Base-by-base conservation (phyloP, 2,797 vertebrate species). In the Pipistrellus pygmaeus region DNA sequence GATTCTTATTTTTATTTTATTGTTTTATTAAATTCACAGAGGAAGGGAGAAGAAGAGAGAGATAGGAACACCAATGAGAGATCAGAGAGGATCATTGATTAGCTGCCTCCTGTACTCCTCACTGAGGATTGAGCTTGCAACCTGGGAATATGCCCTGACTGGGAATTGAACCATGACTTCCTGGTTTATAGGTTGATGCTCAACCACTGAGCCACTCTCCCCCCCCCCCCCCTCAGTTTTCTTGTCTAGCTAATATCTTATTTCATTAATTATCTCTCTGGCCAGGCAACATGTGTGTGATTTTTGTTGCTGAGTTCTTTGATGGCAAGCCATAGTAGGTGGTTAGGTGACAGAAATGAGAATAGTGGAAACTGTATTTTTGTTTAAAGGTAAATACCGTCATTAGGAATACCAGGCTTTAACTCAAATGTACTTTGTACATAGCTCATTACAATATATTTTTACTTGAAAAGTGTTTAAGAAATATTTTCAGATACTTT, bases 301-400 rank as follows among this genome's bases (percentile, higher is more conserved):
- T 13, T 73, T 90, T 90, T 81, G 14, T 12, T 73, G 64, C 35
- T 77, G 30, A 92, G 3, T 64, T 72, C 32, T 93, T 92, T 72
- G 35, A 62, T 77, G 53, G 23, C 32, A 83, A 73, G 41, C 68
- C 17, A 77, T 46, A 88, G 21, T 57, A 82, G 13, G 7, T 75
- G 82, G 1, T 27, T 85, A 82, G 27, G 60, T 86, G 41, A 48
- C 21, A 55, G 51, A 85, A 81, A 15, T 83, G 86, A 85, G 51
- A 83, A 5, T 64, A 71, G 25, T 13, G n/a, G 23, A 73, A 90
- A 88, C 32, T 85, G n/a, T 78, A 21, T n/a, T 94, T 93, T 85
- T 91, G 18, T 71, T 88, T 82, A 53, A 77, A 93, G 6, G 10
- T 83, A 17, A 78, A 1, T n/a, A 27, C 2, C 0, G 68, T 88